These are phyloP conservation scores for Jordanella pulchra DNA, from an alignment of 2,797 vertebrate genomes.

Conservation along the genomic window DNA sequence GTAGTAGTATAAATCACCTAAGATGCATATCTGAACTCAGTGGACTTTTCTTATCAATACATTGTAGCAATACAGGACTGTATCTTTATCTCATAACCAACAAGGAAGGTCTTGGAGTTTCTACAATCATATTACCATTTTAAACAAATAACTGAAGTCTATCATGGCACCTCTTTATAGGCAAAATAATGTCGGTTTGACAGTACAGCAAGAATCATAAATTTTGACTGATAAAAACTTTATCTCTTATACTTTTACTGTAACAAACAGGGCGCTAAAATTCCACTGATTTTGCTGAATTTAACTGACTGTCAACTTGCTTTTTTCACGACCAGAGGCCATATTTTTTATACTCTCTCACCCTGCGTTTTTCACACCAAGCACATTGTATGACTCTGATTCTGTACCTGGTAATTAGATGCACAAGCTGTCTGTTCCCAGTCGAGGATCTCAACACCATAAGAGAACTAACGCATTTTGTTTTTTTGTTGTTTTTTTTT, in stretches of 20 bases:
- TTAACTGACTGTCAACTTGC: not conserved
- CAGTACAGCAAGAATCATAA: not conserved
- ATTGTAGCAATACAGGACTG: too few relatives aligned
- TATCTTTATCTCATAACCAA: too few relatives aligned
- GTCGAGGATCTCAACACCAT: constrained; percentile 31
- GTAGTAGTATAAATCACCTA: too few relatives aligned
- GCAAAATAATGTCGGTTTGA: not conserved
- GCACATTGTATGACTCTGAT: constrained; percentile 28
- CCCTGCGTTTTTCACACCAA: not conserved
- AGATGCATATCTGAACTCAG: too few relatives aligned
- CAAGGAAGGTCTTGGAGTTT: too few relatives aligned
- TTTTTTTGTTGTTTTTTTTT: too few relatives aligned
- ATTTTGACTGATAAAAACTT: not conserved
- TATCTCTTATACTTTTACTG: not conserved
- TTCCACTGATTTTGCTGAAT: not conserved
- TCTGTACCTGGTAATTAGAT: constrained; percentile 63
- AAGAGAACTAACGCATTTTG: constrained; percentile 53
- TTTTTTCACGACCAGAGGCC: not conserved
- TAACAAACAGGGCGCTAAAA: not conserved
- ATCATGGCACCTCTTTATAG: not conserved
- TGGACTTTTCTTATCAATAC: too few relatives aligned
- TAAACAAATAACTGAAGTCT: not conserved
- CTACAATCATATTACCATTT: not conserved
- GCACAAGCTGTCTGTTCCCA: constrained; percentile 31
- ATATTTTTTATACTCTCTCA: not conserved